Evolutionary conservation across 2,113 vertebrate genomes (phyloP).

Genomic region (Hepsetus odoe): DNA sequence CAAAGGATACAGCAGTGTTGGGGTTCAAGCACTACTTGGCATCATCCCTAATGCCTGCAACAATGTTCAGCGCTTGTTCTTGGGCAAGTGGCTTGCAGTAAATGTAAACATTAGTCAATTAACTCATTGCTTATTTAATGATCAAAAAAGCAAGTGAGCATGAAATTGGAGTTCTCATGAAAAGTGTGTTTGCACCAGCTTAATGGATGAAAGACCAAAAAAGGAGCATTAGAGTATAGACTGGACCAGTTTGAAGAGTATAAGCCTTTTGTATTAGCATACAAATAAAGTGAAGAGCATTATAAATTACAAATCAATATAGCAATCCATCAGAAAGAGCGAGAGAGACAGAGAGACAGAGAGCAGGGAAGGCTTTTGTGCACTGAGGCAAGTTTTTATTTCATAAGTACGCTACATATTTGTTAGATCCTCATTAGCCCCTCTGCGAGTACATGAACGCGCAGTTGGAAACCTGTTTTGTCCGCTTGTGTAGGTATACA

Average conservation of each 20-base stretch:
- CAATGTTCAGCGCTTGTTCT: background rate
- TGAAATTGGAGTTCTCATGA: background rate
- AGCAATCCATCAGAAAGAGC: background rate
- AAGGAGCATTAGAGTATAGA: background rate
- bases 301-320: slow-evolving; percentile 42
- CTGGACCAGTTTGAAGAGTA: background rate
- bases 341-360: background rate
- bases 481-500: background rate
- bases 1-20: background rate
- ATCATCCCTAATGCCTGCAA: background rate
- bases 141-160: background rate
- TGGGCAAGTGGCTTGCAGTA: background rate
- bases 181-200: background rate
- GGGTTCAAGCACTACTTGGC: background rate
- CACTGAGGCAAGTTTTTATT: slow-evolving; percentile 14
- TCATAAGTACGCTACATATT: background rate
- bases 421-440: slow-evolving; percentile 16
- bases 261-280: background rate
- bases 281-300: slow-evolving; percentile 8
- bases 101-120: background rate
- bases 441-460: background rate
- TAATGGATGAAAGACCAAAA: background rate
- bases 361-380: background rate
- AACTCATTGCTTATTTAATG: background rate
- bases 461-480: background rate